A percentile compares a stretch with the other conserved stretches of the same genome.
phyloP scores from a whole-genome alignment of 1,140 invertebrate species.

The Venustaconcha ellipsiformis region DNA sequence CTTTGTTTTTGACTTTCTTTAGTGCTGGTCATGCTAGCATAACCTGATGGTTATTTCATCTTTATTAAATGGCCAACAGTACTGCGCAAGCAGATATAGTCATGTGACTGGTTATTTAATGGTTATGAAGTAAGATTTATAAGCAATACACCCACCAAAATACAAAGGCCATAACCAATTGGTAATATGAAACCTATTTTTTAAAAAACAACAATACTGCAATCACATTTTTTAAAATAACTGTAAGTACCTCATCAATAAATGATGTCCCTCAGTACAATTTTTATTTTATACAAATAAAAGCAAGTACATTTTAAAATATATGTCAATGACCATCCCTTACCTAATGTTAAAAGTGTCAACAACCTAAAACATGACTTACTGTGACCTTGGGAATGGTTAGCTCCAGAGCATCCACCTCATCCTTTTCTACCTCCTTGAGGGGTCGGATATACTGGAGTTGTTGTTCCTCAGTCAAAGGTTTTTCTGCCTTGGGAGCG shows the following conservation, averaged over 20 bases:
- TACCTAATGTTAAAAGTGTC: background rate
- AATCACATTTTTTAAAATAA: too few species aligned
- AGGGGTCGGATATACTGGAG: constrained; percentile 38
- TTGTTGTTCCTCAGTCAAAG: constrained; percentile 45
- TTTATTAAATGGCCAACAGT: too few species aligned
- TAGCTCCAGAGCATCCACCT: constrained; percentile 49
- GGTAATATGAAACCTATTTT: background rate
- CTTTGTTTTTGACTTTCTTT: too few species aligned
- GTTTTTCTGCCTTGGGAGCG: constrained; percentile 26
- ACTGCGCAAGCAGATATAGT: too few species aligned
- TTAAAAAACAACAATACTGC: too few species aligned
- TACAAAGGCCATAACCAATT: background rate
- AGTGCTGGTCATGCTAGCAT: too few species aligned
- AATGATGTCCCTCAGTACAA: too few species aligned
- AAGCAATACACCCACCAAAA: background rate
- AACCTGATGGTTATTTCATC: too few species aligned
- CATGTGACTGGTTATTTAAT: background rate
- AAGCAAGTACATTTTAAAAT: background rate
- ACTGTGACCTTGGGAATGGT: constrained; percentile 60
- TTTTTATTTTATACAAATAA: background rate
- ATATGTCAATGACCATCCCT: background rate
- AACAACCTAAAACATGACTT: constrained; percentile 3
- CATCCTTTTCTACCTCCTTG: constrained; percentile 39
- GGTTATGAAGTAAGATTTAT: background rate
- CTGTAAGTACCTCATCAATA: too few species aligned